Conservation (phyloP, 2,888 invertebrate genomes). For the Esperia sulphurella region DNA sequence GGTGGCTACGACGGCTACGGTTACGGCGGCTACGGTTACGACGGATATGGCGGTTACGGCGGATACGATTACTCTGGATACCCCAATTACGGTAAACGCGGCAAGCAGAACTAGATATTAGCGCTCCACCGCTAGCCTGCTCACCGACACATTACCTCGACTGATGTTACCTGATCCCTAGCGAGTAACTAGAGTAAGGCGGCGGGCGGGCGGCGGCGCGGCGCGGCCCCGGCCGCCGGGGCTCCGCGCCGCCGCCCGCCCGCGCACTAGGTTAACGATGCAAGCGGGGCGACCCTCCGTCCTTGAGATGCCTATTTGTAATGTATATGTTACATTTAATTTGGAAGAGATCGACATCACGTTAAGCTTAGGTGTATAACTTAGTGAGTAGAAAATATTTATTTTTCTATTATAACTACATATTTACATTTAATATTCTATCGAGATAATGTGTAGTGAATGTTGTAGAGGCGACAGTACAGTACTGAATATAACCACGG, state of each 20-base stretch:
- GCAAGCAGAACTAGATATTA: slow-evolving; percentile 69
- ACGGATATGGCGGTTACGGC: slow-evolving; percentile 87
- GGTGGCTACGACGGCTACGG: slow-evolving; percentile 88
- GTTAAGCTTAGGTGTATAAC: slow-evolving; percentile 75
- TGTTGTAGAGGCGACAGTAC: slow-evolving; percentile 73
- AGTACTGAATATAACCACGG: slow-evolving; percentile 49
- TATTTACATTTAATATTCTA: slow-evolving; percentile 73
- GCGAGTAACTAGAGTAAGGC: slow-evolving; percentile 70
- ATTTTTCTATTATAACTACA: slow-evolving; percentile 71
- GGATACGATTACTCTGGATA: slow-evolving; percentile 90
- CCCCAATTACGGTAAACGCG: slow-evolving; percentile 88
- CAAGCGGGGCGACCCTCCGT: slow-evolving; percentile 69
- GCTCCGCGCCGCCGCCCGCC: slow-evolving; percentile 10
- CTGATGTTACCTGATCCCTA: slow-evolving; percentile 78
- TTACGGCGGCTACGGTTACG: slow-evolving; percentile 86
- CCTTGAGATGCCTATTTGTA: slow-evolving; percentile 71
- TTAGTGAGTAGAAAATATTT: slow-evolving; percentile 79
- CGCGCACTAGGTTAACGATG: slow-evolving; percentile 51
- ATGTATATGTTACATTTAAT: slow-evolving; percentile 53
- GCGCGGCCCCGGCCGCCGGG: slow-evolving; percentile 2
- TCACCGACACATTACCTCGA: slow-evolving; percentile 78
- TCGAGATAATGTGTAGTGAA: slow-evolving; percentile 79
- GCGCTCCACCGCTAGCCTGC: slow-evolving; percentile 60
- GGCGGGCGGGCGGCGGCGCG: slow-evolving; percentile 20
- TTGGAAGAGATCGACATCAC: slow-evolving; percentile 70